These are phyloP conservation scores for Hydrocynus forskahlii DNA, from an alignment of 2,797 vertebrate species.

Conservation along the genomic window DNA sequence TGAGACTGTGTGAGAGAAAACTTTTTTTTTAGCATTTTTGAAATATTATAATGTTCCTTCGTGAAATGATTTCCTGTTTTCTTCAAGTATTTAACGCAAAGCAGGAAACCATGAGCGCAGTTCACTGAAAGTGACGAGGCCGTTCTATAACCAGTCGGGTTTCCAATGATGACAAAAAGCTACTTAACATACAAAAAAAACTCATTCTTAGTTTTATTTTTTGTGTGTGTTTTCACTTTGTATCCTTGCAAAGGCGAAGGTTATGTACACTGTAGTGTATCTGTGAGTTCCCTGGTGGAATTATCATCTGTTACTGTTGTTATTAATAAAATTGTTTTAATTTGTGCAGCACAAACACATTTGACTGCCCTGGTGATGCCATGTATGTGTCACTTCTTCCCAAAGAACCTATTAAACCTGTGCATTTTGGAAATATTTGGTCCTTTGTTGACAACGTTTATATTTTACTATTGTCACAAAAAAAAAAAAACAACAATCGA, in stretches of 20 bases:
- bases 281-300: slow-evolving; percentile 54
- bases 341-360: slow-evolving; percentile 14
- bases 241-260: slow-evolving; percentile 25
- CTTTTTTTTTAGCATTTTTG: background rate
- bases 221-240: background rate
- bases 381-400: slow-evolving; percentile 18
- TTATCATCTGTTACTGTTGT: slow-evolving; percentile 13
- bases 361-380: slow-evolving; percentile 7
- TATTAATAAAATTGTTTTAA: slow-evolving; percentile 27
- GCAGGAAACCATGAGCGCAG: background rate
- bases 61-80: slow-evolving; percentile 4
- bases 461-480: background rate
- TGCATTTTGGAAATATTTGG: slow-evolving; percentile 6
- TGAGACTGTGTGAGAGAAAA: background rate
- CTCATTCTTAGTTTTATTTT: background rate
- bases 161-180: slow-evolving; percentile 11
- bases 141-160: background rate
- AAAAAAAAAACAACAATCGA: too few relatives aligned
- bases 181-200: background rate
- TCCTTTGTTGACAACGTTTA: background rate
- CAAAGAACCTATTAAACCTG: slow-evolving; percentile 43
- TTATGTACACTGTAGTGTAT: slow-evolving; percentile 27
- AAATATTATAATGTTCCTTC: background rate
- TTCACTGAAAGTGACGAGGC: background rate
- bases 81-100: background rate